Percentiles rank a stretch among this genome's conserved stretches.
Conservation (phyloP, 1,140 invertebrate genomes). For the Leptinotarsa texana region DNA sequence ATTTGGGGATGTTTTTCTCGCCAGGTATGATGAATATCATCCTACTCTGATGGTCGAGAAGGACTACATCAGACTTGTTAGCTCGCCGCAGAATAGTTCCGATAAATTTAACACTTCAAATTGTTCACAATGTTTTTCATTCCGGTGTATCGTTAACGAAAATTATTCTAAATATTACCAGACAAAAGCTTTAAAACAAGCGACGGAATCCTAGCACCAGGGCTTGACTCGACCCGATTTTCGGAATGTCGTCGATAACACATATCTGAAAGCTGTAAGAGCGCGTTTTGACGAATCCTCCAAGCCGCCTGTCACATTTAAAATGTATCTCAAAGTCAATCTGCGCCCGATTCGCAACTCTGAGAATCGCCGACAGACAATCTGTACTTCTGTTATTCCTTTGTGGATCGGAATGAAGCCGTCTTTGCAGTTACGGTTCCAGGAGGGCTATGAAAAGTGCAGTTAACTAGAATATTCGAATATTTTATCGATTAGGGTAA, state of each 20-base stretch:
- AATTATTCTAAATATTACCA: no score
- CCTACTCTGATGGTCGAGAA: no score
- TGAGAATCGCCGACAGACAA: constrained; percentile 34
- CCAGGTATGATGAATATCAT: no score
- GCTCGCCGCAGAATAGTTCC: no score
- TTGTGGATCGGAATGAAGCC: constrained; percentile 30
- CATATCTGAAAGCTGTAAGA: constrained; percentile 26
- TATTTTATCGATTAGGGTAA: not conserved
- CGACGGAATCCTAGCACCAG: not conserved
- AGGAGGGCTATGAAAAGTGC: not conserved
- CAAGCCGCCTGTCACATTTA: constrained; percentile 42
- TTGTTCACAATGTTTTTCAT: no score
- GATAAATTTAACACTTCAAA: no score
- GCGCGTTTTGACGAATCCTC: constrained; percentile 44
- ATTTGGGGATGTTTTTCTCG: no score
- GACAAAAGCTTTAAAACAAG: no score
- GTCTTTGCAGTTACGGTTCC: constrained; percentile 6
- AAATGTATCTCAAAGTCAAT: constrained; percentile 45
- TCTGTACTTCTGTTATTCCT: constrained; percentile 14
- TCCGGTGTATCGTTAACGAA: no score
- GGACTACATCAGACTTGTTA: no score
- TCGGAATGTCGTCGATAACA: constrained; percentile 1
- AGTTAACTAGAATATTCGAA: not conserved
- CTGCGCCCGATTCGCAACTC: constrained; percentile 28
- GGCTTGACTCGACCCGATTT: not conserved